Percentiles rank a stretch among this genome's conserved stretches.
phyloP scores from a whole-genome alignment of 2,113 vertebrate species.

The Lates calcarifer region DNA sequence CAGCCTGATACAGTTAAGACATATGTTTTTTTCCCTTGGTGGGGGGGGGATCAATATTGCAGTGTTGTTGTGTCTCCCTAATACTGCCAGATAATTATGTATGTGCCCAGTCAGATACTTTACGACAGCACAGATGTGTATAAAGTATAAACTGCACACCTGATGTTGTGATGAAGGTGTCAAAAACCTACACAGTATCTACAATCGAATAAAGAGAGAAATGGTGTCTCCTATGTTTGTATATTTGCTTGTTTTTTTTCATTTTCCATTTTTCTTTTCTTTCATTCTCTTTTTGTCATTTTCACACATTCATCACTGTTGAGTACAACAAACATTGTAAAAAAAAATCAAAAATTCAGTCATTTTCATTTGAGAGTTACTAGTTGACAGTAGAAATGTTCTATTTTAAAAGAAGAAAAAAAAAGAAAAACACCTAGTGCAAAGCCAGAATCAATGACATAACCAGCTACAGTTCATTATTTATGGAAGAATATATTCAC shows the following conservation, averaged over 20 bases:
- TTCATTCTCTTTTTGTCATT: slow-evolving; percentile 59
- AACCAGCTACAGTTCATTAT: slow-evolving; percentile 66
- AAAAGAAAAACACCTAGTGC: slow-evolving; percentile 48
- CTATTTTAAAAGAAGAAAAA: slow-evolving; percentile 16
- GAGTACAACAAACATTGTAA: slow-evolving; percentile 51
- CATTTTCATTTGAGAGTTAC: slow-evolving; percentile 39
- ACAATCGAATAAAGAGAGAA: slow-evolving; percentile 61
- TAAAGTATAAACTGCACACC: slow-evolving; percentile 33
- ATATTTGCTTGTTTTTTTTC: neutral
- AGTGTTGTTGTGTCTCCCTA: slow-evolving; percentile 31
- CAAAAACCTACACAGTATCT: slow-evolving; percentile 34
- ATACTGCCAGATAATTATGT: slow-evolving; percentile 20
- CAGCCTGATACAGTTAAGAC: neutral
- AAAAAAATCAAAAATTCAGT: slow-evolving; percentile 41
- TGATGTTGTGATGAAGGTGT: slow-evolving; percentile 26
- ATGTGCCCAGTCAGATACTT: neutral
- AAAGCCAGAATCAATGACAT: slow-evolving; percentile 59
- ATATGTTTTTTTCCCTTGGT: neutral
- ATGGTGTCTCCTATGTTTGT: neutral
- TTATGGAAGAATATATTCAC: slow-evolving; percentile 66
- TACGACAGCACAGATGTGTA: slow-evolving; percentile 6
- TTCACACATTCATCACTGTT: slow-evolving; percentile 67
- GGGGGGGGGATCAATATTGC: slow-evolving; percentile 41
- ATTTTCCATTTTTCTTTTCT: slow-evolving; percentile 29
- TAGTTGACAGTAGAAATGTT: slow-evolving; percentile 44